Percentiles rank a stretch among this genome's conserved stretches.
These are phyloP conservation scores for Myathropa florea DNA, from an alignment of 2,888 invertebrate genomes.

Conservation along the genomic window DNA sequence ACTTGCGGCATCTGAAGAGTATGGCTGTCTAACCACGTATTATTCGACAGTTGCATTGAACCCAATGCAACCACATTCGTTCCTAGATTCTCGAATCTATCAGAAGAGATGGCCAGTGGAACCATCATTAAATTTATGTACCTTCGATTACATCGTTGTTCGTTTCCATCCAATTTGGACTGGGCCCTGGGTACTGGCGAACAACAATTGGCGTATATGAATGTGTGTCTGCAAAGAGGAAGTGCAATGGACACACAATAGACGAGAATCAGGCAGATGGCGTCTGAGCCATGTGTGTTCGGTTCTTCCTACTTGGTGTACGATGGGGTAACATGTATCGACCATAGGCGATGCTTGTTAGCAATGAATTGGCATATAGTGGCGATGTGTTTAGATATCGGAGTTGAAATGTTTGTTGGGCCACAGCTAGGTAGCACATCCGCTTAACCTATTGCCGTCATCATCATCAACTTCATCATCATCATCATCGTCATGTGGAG, in stretches of 20 bases:
- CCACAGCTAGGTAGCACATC: conserved; percentile 54
- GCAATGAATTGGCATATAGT: conserved; percentile 37
- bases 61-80: conserved; percentile 1
- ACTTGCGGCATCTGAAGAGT: conserved; percentile 11
- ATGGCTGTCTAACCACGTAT: conserved; percentile 23
- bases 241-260: conserved; percentile 45
- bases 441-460: conserved; percentile 50
- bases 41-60: conserved; percentile 28
- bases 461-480: conserved; percentile 16
- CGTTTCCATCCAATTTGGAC: conserved; percentile 56
- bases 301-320: conserved; percentile 23
- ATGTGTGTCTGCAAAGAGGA: conserved; percentile 24
- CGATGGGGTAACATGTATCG: conserved; percentile 17
- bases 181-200: conserved; percentile 28
- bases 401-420: conserved; percentile 55
- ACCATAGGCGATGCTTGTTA: conserved; percentile 37
- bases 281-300: conserved; percentile 12
- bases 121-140: conserved; percentile 61
- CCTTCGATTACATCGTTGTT: conserved; percentile 63
- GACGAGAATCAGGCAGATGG: conserved; percentile 46
- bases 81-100: conserved; percentile 39
- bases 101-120: conserved; percentile 45
- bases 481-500: conserved; percentile 13
- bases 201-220: neutral
- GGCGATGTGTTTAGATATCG: conserved; percentile 47